Conservation (phyloP, 1,140 invertebrate genomes). For the Dinothrombium tinctorium region DNA sequence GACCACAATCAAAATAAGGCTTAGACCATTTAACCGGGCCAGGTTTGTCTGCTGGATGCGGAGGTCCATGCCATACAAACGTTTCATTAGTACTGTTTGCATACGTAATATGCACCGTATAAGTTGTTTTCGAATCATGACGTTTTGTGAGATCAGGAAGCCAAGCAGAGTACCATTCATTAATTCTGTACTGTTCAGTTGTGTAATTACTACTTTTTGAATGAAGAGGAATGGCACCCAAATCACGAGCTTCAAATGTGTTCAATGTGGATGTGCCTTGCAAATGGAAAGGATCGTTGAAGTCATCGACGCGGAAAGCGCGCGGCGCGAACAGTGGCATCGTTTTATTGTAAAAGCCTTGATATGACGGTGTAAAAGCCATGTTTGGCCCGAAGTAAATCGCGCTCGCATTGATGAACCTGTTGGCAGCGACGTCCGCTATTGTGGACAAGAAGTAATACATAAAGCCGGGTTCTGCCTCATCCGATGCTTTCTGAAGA, state of each 20-base stretch:
- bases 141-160: conserved; percentile 48
- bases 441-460: conserved; percentile 87
- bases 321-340: conserved; percentile 80
- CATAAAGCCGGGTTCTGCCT: conserved; percentile 90
- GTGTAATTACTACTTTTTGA: conserved; percentile 65
- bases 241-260: conserved; percentile 37
- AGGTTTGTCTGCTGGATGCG: conserved; percentile 48
- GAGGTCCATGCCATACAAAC: conserved; percentile 79
- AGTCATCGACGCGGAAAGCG: conserved; percentile 59
- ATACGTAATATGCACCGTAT: conserved; percentile 48
- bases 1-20: conserved; percentile 87
- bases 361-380: conserved; percentile 78
- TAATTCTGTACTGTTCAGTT: conserved; percentile 62
- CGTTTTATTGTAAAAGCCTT: conserved; percentile 90
- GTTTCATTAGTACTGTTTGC: conserved; percentile 88
- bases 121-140: conserved; percentile 80
- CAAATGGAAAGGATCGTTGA: conserved; percentile 75
- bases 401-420: conserved; percentile 70
- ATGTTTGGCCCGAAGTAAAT: conserved; percentile 84
- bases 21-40: conserved; percentile 77
- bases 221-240: conserved; percentile 49
- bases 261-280: conserved; percentile 74
- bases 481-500: conserved; percentile 56
- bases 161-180: conserved; percentile 66
- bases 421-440: conserved; percentile 79